A percentile compares a stretch with the other conserved stretches of the same genome.
phyloP scores from a whole-genome alignment of 2,113 vertebrate genomes.

The Trematomus loennbergii region DNA sequence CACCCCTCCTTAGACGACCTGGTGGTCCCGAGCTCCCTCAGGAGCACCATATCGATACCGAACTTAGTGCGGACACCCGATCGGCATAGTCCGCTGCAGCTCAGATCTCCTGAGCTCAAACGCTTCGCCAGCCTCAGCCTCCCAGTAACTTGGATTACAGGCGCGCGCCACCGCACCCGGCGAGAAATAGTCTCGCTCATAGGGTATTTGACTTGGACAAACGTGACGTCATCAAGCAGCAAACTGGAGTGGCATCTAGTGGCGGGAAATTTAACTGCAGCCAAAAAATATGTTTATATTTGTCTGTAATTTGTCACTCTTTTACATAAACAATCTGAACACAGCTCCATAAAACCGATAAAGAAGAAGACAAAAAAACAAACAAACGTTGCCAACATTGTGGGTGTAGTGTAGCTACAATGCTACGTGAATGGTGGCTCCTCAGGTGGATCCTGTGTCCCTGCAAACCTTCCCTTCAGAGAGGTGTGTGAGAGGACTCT shows the following conservation, averaged over 20 bases:
- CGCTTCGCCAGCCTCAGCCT: conserved; percentile 74
- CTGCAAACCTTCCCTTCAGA: neutral
- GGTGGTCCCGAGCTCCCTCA: conserved; percentile 60
- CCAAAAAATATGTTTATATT: neutral
- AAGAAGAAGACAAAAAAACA: too few relatives aligned
- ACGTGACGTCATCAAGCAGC: conserved; percentile 31
- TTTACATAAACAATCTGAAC: too few relatives aligned
- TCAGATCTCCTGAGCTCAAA: conserved; percentile 76
- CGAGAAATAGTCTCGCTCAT: neutral
- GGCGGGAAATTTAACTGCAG: neutral
- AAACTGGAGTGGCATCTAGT: neutral
- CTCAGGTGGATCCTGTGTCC: too few relatives aligned
- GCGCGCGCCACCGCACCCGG: conserved; percentile 86
- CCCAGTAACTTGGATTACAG: conserved; percentile 87
- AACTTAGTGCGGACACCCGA: conserved; percentile 72
- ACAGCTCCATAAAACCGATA: too few relatives aligned
- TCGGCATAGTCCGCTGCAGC: conserved; percentile 73
- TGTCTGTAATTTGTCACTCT: too few relatives aligned
- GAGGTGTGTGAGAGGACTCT: neutral
- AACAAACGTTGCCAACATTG: neutral
- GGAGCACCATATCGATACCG: conserved; percentile 75
- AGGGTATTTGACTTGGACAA: neutral
- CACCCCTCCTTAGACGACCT: conserved; percentile 60
- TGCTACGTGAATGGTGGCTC: neutral
- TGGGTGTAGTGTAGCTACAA: neutral